Conservation (phyloP, 2,113 vertebrate species). For the Coregonus clupeaformis region DNA sequence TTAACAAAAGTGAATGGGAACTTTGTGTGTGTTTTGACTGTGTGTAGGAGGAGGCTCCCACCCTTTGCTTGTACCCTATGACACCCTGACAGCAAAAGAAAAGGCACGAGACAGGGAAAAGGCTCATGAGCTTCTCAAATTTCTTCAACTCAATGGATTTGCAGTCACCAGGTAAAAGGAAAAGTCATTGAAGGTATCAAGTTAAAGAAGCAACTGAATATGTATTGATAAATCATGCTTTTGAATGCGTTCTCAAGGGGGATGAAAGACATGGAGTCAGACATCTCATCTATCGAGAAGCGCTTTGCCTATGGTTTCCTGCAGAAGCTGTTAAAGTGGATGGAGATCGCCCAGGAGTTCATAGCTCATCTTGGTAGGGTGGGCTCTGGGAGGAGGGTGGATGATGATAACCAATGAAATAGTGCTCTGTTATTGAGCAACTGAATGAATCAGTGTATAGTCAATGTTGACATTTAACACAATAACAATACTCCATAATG, state of each 20-base stretch:
- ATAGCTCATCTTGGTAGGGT: slow-evolving; percentile 87
- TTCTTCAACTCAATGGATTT: slow-evolving; percentile 90
- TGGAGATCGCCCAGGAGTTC: slow-evolving; percentile 95
- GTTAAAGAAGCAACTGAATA: not conserved
- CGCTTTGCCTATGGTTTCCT: slow-evolving; percentile 92
- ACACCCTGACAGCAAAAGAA: slow-evolving; percentile 93
- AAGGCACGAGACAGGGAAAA: slow-evolving; percentile 92
- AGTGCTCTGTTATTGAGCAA: not conserved
- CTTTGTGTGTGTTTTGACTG: not conserved
- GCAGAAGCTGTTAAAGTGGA: slow-evolving; percentile 89
- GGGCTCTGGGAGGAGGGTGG: not conserved
- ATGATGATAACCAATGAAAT: not conserved
- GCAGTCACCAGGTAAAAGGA: slow-evolving; percentile 82
- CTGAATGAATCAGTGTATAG: too few species aligned
- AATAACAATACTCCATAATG: not conserved
- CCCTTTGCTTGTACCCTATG: slow-evolving; percentile 90
- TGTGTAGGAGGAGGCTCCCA: slow-evolving; percentile 85
- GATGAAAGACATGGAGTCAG: slow-evolving; percentile 92
- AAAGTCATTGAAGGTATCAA: too few species aligned
- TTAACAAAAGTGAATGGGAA: not conserved
- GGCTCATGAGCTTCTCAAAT: slow-evolving; percentile 88
- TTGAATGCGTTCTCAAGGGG: slow-evolving; percentile 79
- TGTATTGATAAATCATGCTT: not conserved
- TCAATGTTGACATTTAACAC: not conserved
- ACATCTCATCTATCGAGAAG: slow-evolving; percentile 94